Evolutionary conservation across 2,888 invertebrate genomes (phyloP), one percentile per base, ranked within the genome.

Genomic region (Noctuana brunneofusca): DNA sequence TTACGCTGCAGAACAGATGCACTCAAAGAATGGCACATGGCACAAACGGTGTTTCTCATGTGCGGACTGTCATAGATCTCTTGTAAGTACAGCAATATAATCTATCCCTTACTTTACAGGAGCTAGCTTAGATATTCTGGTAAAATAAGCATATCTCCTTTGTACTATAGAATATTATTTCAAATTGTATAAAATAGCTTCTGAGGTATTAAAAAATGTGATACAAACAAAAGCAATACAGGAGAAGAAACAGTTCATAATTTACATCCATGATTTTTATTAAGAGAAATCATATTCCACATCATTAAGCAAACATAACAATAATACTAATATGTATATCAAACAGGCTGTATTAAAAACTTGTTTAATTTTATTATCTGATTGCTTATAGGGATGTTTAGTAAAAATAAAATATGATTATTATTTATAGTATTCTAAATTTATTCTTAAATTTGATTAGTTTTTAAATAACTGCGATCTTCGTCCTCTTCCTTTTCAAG

Each of bases 1-100:
- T 2, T 99, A 96, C 86, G 97, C 97, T 71, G 99, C 99, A 60
- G 99, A 99, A 93, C 97, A 98, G 89, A 97, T 98, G 96, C 94
- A 97, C 92, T 98, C 97, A 89, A 98, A 97, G 92, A 96, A 96
- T 86, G 95, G 96, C 80, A 92, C 96, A 78, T 97, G 97, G 97
- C 98, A 99, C 92, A 97, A 95, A 89, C 92, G 96, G 73, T 98
- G 98, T 93, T 98, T 98, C 94, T 95, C 95, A 87, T 98, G 98
- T 89, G 94, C 94, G 57, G 96, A 96, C 74, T 97, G 97, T 87
- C 95, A 95, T 77, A 95, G 95, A 87, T 97, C 97, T 73, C 93
- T 96, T 83, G 92, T 92, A 85, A 92, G 92, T 88, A 76, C 55
- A n/a, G n/a, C n/a, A n/a, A n/a, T n/a, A n/a, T n/a, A n/a, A n/a